Evolutionary conservation across 2,113 vertebrate species (phyloP).

Genomic region (Saccopteryx leptura): DNA sequence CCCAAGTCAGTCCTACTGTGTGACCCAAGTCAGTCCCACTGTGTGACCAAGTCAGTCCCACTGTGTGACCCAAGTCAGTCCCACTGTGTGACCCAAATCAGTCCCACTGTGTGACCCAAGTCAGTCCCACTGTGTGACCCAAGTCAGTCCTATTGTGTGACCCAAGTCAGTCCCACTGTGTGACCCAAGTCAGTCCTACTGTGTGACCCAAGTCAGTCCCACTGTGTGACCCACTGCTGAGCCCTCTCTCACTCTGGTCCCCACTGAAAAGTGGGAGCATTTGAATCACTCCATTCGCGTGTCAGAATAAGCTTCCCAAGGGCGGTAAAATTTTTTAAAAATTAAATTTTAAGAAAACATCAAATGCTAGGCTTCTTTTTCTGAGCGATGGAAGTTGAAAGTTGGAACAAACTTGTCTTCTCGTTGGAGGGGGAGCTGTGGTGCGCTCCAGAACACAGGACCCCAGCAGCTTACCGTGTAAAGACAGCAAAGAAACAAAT

Average conservation of each 20-base stretch:
- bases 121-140: too few relatives aligned
- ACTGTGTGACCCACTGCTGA: neutral
- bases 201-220: too few relatives aligned
- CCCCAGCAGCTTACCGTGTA: too few relatives aligned
- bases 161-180: too few relatives aligned
- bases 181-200: too few relatives aligned
- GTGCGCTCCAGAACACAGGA: neutral
- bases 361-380: neutral
- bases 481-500: neutral
- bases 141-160: too few relatives aligned
- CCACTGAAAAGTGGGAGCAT: neutral
- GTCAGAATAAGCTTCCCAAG: neutral
- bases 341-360: neutral
- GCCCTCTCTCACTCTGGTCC: neutral
- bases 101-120: too few relatives aligned
- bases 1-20: too few relatives aligned
- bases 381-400: neutral
- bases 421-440: neutral
- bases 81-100: too few relatives aligned
- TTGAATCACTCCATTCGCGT: neutral
- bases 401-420: neutral
- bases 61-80: too few relatives aligned
- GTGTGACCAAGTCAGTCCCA: too few relatives aligned
- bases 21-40: too few relatives aligned
- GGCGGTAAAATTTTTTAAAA: neutral